Evolutionary conservation across 2,113 vertebrate species (phyloP), one percentile per base, ranked within the genome.

Genomic region (Herpailurus yagouaroundi): DNA sequence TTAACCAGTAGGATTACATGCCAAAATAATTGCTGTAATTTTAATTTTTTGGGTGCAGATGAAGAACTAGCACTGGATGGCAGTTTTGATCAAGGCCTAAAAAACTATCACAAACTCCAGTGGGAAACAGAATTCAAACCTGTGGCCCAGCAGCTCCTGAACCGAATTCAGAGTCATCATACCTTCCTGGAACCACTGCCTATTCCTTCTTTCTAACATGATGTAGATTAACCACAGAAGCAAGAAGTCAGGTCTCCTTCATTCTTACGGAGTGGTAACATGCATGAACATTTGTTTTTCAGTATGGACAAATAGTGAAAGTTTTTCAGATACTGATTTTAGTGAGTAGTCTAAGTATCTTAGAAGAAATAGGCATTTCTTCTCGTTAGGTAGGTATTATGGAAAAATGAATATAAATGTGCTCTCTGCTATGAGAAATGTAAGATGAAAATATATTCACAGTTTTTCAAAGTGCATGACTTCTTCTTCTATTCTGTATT

Each of bases 61-160:
- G 98, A 99, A 98, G 98, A 99, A 4, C 90, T 98, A 50, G 98
- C 94, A 7, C 89, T 99, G 97, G 98, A 98, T 90, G 98, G 98
- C 98, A 98, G 94, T 85, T 98, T 98, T 25, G 97, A 99, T 76
- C 96, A 98, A 87, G 99, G 99, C 11, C 92, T 98, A 91, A 99
- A 97, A 98, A 98, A 99, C 87, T 98, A 98, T 86, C 99, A 99
- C 97, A 99, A 74, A 97, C 97, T 99, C 2, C 99, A 99, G 71
- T 99, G 99, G 99, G 99, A 99, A 98, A 97, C 97, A 31, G 99
- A 99, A 93, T 99, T 99, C 98, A 98, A 98, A 68, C 99, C 99
- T 4, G 99, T 99, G 93, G 99, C 99, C 77, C 98, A 99, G 97
- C 99, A 99, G 77, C 99, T 99, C 93, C 98, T 98, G 48, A 97